Evolutionary conservation across 2,113 vertebrate species (phyloP), one percentile per base, ranked within the genome.

Genomic region (Gallinago jamesoni): DNA sequence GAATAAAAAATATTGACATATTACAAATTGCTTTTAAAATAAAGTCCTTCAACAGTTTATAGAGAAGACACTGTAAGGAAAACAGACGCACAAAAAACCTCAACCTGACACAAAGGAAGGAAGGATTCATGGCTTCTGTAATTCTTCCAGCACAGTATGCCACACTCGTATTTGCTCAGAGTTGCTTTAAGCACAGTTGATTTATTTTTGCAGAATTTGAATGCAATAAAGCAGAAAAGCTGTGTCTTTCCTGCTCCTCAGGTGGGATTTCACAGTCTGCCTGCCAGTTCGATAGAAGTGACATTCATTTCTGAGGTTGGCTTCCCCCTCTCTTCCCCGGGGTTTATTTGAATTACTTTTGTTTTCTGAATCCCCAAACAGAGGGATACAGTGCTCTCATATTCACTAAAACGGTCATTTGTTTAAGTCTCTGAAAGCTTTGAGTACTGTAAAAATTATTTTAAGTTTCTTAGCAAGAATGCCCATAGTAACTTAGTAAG

Each of bases 201-300:
- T 97, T 93, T 85, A 93, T 92, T 97, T 72, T 93, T 83, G 53
- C 63, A 77, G 95, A 96, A 94, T 97, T 45, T 91, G 83, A 97
- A 97, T 97, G 94, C 81, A 90, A 27, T 48, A 94, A 96, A 30
- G 12, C 43, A 27, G 67, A 43, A 73, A 75, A 97, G 78, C 82
- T 31, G 5, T 39, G 37, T 93, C 93, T 82, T 70, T 94, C 68
- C 57, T n/a, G 59, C 47, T 95, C 79, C 84, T 95, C 37, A 12
- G 74, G 82, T 90, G 83, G 57, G 88, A 96, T 97, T 98, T 97
- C 91, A 91, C 8, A 47, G 81, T 89, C 95, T 92, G 67, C 70
- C 90, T 96, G 89, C 90, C 76, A 91, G 52, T 93, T 98, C 95
- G 77, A 79, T 87, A 89, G 85, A 72, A 94, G 41, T 39, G 60